phyloP scores from a whole-genome alignment of 2,888 invertebrate species.

The Pimpla rufipes region DNA sequence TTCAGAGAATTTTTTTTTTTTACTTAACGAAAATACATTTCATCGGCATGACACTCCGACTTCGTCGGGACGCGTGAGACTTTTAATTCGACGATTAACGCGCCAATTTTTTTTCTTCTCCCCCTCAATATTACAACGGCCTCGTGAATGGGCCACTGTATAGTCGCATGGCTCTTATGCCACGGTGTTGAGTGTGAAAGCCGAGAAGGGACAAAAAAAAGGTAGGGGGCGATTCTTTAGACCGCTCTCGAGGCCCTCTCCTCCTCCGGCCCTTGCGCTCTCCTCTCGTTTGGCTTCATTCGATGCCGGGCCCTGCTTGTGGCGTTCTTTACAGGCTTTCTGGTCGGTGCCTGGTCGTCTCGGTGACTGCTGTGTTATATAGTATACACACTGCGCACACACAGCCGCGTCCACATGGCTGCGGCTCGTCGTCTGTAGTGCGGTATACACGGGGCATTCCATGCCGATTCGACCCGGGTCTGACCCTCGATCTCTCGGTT shows the following conservation, averaged over 20 bases:
- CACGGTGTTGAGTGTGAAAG: conserved; percentile 51
- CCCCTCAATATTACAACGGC: conserved; percentile 33
- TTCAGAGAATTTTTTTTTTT: too few relatives aligned
- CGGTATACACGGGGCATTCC: neutral
- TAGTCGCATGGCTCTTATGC: conserved; percentile 49
- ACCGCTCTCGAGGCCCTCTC: conserved; percentile 41
- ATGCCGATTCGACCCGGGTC: too few relatives aligned
- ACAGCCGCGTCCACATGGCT: conserved; percentile 50
- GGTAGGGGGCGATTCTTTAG: conserved; percentile 48
- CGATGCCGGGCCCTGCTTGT: conserved; percentile 36
- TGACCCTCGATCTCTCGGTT: too few relatives aligned
- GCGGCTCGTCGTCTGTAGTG: neutral
- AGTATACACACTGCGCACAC: conserved; percentile 6
- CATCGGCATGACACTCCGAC: conserved; percentile 5
- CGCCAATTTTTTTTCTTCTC: conserved; percentile 15
- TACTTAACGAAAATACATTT: too few relatives aligned
- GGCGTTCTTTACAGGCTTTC: conserved; percentile 36
- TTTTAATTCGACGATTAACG: conserved; percentile 50
- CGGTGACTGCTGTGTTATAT: conserved; percentile 72
- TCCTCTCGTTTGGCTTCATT: conserved; percentile 45
- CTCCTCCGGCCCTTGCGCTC: conserved; percentile 9
- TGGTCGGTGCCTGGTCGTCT: conserved; percentile 62
- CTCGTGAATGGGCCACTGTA: conserved; percentile 60
- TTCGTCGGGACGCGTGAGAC: conserved; percentile 30
- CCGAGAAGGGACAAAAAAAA: conserved; percentile 53